Base-by-base conservation (phyloP, 2,888 invertebrate genomes). In the Ryuthela nishihirai region DNA sequence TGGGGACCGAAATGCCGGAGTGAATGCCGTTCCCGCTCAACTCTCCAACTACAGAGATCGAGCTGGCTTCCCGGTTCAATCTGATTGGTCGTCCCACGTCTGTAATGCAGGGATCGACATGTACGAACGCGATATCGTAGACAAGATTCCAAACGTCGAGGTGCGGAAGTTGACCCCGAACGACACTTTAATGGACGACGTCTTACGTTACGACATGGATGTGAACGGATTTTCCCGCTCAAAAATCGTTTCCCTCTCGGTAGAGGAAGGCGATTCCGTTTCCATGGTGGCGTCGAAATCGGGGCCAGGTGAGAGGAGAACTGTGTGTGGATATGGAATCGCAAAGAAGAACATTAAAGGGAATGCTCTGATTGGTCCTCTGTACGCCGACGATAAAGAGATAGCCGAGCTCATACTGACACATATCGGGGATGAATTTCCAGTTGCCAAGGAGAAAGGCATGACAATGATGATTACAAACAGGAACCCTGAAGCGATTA, bases 11-110 rank as follows among this genome's bases (percentile, higher is more conserved):
- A 67, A 67, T 36, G 64, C 54, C 7, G 67, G 66, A 12, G 63
- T 67, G 12, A 64, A 67, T 35, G 60, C 66, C 7, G 67, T 67
- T 6, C 61, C 64, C 1, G 44, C 56, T 12, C 64, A 65, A 32
- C 42, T 63, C 23, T 29, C 35, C 12, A 66, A 62, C 38, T 66
- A 67, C 39, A 48, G 65, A 42, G 64, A 66, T 46, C 25, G 29
- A 23, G 54, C 59, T 4, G 59, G 59, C 1, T 54, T 60, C 21
- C 40, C 45, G 1, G 23, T 54, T 4, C 50, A 50, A 20, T 54
- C 49, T 1, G 25, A 15, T n/a, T 60, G 54, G 54, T 34, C 26
- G 9, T 49, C 54, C 0, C 29, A 38, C 15, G 46, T 47, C 4
- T 47, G 38, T 9, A 7, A 21, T 1, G 38, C 44, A 2, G n/a